A percentile compares a stretch with the other conserved stretches of the same genome.
Evolutionary conservation across 2,797 vertebrate species (phyloP).

Genomic region (Natrix natrix): DNA sequence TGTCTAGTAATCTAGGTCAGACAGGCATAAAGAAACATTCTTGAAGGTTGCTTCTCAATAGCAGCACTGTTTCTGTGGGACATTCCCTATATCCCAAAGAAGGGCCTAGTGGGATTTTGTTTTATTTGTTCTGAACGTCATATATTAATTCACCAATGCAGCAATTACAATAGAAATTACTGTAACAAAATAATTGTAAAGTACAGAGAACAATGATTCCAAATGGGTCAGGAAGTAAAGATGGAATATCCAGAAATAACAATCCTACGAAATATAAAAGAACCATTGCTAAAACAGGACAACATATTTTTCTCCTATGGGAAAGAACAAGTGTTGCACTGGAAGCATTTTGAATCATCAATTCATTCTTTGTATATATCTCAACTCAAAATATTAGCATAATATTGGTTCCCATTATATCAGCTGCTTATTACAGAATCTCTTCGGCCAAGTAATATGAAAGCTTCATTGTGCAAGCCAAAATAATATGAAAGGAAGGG

Average conservation of each 20-base stretch:
- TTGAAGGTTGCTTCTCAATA: neutral
- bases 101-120: neutral
- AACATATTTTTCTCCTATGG: conserved; percentile 23
- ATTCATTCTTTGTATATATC: conserved; percentile 46
- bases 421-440: conserved; percentile 44
- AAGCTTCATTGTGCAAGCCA: conserved; percentile 30
- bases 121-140: neutral
- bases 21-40: neutral
- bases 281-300: neutral
- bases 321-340: conserved; percentile 20
- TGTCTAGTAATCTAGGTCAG: neutral
- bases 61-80: neutral
- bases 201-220: neutral
- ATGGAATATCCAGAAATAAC: neutral
- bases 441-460: conserved; percentile 24
- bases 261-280: neutral
- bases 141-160: neutral
- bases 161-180: neutral
- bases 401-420: conserved; percentile 21
- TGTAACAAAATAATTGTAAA: neutral
- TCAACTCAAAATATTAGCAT: conserved; percentile 55
- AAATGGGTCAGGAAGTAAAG: neutral
- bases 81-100: neutral
- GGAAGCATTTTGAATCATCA: conserved; percentile 38
- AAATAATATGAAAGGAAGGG: conserved; percentile 38